Evolutionary conservation across 2,888 invertebrate genomes (phyloP).

Genomic region (Protophormia terraenovae): DNA sequence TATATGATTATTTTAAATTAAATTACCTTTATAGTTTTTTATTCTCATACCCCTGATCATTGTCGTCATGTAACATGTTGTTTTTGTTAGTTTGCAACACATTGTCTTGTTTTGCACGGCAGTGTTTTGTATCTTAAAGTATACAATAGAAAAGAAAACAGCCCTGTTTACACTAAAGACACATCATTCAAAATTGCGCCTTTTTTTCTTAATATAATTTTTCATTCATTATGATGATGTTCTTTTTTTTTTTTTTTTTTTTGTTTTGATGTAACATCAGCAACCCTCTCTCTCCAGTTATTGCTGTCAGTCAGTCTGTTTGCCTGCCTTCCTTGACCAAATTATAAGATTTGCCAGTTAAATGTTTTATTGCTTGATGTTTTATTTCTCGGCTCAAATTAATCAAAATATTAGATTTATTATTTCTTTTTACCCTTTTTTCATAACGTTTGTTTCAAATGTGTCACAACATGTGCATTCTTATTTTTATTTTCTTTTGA

Average conservation of each 20-base stretch:
- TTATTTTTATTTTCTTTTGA: too few species aligned
- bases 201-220: slow-evolving; percentile 17
- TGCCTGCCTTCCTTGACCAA: slow-evolving; percentile 18
- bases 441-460: slow-evolving; percentile 17
- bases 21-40: neutral
- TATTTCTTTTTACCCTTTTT: slow-evolving; percentile 25
- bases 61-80: slow-evolving; percentile 5
- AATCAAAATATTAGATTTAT: slow-evolving; percentile 57
- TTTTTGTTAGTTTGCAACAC: slow-evolving; percentile 19
- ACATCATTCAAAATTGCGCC: slow-evolving; percentile 31
- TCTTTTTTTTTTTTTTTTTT: neutral
- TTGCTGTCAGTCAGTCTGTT: neutral
- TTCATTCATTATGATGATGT: neutral
- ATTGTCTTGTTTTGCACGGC: neutral
- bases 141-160: neutral
- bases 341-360: slow-evolving; percentile 8
- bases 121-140: neutral
- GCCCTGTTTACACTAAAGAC: slow-evolving; percentile 17
- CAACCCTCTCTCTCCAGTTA: slow-evolving; percentile 28
- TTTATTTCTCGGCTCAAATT: slow-evolving; percentile 26
- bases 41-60: slow-evolving; percentile 28
- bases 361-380: slow-evolving; percentile 16
- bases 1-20: neutral
- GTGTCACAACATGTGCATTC: slow-evolving; percentile 46
- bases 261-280: neutral